These are phyloP conservation scores for Stenichneumon culpator DNA, from an alignment of 2,888 invertebrate genomes.

Conservation along the genomic window DNA sequence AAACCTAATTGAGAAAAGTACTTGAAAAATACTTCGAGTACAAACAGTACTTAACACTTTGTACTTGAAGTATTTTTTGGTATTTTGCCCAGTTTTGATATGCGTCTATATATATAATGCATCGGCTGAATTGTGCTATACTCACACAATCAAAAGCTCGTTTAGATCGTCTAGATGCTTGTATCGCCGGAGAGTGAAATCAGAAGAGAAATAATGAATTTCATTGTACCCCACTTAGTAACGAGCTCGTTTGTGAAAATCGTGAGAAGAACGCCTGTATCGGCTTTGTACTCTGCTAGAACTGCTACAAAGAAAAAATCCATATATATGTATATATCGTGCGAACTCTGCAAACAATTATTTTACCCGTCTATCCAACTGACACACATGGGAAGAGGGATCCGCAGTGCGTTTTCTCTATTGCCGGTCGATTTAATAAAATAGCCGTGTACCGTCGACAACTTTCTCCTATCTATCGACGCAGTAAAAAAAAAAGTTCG, in stretches of 20 bases:
- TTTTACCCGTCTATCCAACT: constrained; percentile 18
- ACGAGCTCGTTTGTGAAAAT: constrained; percentile 36
- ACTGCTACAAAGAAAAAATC: background rate
- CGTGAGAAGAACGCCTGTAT: constrained; percentile 48
- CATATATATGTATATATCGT: constrained; percentile 22
- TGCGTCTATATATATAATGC: background rate
- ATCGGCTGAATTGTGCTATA: background rate
- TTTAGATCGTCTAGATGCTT: constrained; percentile 48
- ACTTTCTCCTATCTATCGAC: constrained; percentile 46
- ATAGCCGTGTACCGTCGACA: constrained; percentile 6
- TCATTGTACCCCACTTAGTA: constrained; percentile 30
- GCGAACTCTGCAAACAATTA: constrained; percentile 41
- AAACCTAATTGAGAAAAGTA: too few relatives aligned
- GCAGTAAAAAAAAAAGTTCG: background rate
- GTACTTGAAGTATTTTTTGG: too few relatives aligned
- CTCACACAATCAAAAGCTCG: constrained; percentile 55
- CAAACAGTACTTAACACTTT: too few relatives aligned
- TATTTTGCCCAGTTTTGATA: too few relatives aligned
- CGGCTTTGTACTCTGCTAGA: background rate
- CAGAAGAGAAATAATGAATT: constrained; percentile 32
- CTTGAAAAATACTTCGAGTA: too few relatives aligned
- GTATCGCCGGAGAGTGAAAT: constrained; percentile 45
- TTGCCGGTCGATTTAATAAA: constrained; percentile 7
- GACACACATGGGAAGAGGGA: constrained; percentile 14
- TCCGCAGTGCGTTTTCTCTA: constrained; percentile 28